Base-by-base conservation (phyloP, 2,888 invertebrate genomes). In the Helicoverpa assulta region DNA sequence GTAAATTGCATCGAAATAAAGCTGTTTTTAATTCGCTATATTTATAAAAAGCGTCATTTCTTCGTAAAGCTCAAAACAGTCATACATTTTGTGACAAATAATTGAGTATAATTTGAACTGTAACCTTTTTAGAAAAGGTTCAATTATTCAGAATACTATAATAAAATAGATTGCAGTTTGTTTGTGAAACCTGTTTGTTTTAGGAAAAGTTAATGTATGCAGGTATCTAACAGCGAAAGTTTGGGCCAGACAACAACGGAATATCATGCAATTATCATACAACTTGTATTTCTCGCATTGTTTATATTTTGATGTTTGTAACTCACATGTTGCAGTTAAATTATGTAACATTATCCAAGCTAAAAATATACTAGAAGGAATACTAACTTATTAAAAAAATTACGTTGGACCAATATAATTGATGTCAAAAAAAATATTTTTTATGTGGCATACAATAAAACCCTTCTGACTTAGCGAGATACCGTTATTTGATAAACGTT, bases 211-310 rank as follows among this genome's bases (percentile, higher is more conserved):
- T 43, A 21, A 19, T 8, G 18, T 60, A 50, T 68, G 26, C 66
- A 26, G 47, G 43, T 33, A 52, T 47, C 2, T 26, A 12, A 59
- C 40, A 47, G 37, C 26, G 59, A 59, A 59, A 5, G 51, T 58
- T 75, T 61, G 61, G n/a, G 53, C 51, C 58, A 62, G 52, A 53
- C 56, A 57, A 18, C 53, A 60, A 26, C 59, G 53, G 47, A 74
- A 56, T 57, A 59, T 74, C 47, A 74, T 62, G 62, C 52, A 74
- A 74, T 78, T 79, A 73, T 16, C 52, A 62, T 54, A 26, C 33
- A 51, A 54, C 57, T 54, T 37, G 50, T 6, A 67, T 50, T 53
- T 55, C 43, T 37, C 5, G 40, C 16, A 26, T 59, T 43, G 33
- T 54, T 67, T 55, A 29, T 58, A 40, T 59, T 50, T 33, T 26